Conservation (phyloP, 2,888 invertebrate genomes). For the Eudemis profundana region DNA sequence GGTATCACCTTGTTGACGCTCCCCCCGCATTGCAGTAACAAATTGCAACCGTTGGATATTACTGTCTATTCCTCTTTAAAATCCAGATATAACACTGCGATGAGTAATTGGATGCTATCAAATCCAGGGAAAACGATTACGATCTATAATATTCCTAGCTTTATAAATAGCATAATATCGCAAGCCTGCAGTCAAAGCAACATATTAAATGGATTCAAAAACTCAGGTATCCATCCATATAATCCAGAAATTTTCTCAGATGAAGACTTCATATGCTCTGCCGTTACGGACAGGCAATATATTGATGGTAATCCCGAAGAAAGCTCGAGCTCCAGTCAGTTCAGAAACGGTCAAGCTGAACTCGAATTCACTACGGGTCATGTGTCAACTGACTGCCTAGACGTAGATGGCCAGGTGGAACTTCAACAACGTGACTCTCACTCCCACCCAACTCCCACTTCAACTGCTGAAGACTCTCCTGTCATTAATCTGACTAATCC, state of each 20-base stretch:
- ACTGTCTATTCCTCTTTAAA: slow-evolving; percentile 40
- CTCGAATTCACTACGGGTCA: neutral
- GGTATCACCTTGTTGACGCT: slow-evolving; percentile 37
- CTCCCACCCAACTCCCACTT: too few relatives aligned
- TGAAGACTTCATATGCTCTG: slow-evolving; percentile 36
- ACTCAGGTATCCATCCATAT: slow-evolving; percentile 39
- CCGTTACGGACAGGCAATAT: slow-evolving; percentile 39
- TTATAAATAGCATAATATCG: slow-evolving; percentile 17
- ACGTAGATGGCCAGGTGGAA: neutral
- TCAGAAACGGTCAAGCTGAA: neutral
- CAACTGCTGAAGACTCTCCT: too few relatives aligned
- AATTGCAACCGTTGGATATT: slow-evolving; percentile 40
- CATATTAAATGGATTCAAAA: slow-evolving; percentile 37
- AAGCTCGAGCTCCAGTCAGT: neutral
- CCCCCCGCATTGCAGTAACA: slow-evolving; percentile 35
- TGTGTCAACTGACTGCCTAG: too few relatives aligned
- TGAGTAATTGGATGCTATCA: slow-evolving; percentile 38
- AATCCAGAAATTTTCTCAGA: slow-evolving; percentile 39
- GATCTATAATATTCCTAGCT: slow-evolving; percentile 30
- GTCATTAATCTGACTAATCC: too few relatives aligned
- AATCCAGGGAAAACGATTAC: slow-evolving; percentile 43
- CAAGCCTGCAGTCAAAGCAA: slow-evolving; percentile 22
- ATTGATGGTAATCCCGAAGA: slow-evolving; percentile 13
- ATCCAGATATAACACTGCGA: slow-evolving; percentile 37
- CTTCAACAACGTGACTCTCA: too few relatives aligned